Base-by-base conservation (phyloP, 2,113 vertebrate genomes). In the Cebidichthys violaceus region DNA sequence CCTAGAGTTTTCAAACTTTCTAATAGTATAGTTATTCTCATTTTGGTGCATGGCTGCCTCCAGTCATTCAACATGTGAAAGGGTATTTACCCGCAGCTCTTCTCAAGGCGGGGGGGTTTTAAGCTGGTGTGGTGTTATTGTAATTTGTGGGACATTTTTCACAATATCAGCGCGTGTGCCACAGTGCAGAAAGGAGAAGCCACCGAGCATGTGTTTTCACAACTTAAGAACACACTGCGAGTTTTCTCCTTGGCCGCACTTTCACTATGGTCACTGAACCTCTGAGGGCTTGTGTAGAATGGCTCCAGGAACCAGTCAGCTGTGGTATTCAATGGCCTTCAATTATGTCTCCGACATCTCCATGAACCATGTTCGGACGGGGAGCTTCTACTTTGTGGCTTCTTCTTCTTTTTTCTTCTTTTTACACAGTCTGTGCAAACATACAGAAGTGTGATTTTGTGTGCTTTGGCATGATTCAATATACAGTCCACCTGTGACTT, bases 311-410 rank as follows among this genome's bases (percentile, higher is more conserved):
- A 71, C 75, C 86, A 84, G 81, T 59, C 82, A 66, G 73, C 88
- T 91, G 89, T 81, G 92, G 84, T 91, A 59, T 88, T 80, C 88
- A 60, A 60, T 77, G 86, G 80, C 92, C 90, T 84, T 88, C 88
- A 92, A 92, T 93, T 94, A 92, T 50, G 86, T 81, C 78, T 73
- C 83, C 71, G 45, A 70, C 82, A 59, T 73, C 65, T 74, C 79
- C 83, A 68, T 68, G 60, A 68, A 66, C 61, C 75, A 57, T 80
- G 86, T 85, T 80, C 50, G 10, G 18, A n/a, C 64, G 77, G 67
- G 73, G 79, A 79, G 67, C 70, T 52, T 73, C 24, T 39, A 61
- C 84, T 79, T 79, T 89, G 87, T 87, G 88, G 81, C 27, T 15
- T 15, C 52, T 6, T 60, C 29, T 33, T 33, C 31, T 35, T 20